phyloP scores from a whole-genome alignment of 1,140 invertebrate genomes.

The Eumeta japonica region DNA sequence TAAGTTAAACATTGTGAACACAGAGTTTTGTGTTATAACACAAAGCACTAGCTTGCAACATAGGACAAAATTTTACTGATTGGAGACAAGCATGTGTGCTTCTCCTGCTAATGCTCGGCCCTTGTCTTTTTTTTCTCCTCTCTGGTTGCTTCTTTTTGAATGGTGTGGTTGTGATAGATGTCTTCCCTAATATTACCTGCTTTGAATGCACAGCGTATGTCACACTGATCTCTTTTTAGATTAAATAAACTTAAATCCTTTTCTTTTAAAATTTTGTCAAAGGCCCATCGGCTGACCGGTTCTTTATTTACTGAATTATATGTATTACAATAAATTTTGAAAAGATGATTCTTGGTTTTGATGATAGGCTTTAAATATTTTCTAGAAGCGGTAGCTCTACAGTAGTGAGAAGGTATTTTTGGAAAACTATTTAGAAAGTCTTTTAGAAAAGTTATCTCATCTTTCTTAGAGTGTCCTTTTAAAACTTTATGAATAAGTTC shows the following conservation, averaged over 20 bases:
- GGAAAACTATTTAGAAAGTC: constrained; percentile 11
- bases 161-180: constrained; percentile 18
- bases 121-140: constrained; percentile 18
- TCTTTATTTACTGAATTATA: constrained; percentile 9
- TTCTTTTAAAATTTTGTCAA: constrained; percentile 20
- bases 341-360: too few relatives aligned
- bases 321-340: constrained; percentile 7
- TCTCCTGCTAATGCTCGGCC: constrained; percentile 17
- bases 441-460: too few relatives aligned
- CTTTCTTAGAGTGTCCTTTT: too few relatives aligned
- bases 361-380: too few relatives aligned
- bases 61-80: constrained; percentile 28
- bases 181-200: constrained; percentile 23
- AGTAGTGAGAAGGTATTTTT: constrained; percentile 17
- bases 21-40: constrained; percentile 41
- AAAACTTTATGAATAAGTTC: too few relatives aligned
- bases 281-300: constrained; percentile 9
- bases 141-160: constrained; percentile 14
- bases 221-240: constrained; percentile 37
- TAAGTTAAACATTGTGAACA: too few relatives aligned
- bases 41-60: constrained; percentile 24
- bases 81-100: constrained; percentile 18
- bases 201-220: constrained; percentile 26
- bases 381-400: too few relatives aligned
- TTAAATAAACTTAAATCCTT: constrained; percentile 22